Evolutionary conservation across 1,140 invertebrate species (phyloP), one percentile per base, ranked within the genome.

Genomic region (Drosophila miranda): DNA sequence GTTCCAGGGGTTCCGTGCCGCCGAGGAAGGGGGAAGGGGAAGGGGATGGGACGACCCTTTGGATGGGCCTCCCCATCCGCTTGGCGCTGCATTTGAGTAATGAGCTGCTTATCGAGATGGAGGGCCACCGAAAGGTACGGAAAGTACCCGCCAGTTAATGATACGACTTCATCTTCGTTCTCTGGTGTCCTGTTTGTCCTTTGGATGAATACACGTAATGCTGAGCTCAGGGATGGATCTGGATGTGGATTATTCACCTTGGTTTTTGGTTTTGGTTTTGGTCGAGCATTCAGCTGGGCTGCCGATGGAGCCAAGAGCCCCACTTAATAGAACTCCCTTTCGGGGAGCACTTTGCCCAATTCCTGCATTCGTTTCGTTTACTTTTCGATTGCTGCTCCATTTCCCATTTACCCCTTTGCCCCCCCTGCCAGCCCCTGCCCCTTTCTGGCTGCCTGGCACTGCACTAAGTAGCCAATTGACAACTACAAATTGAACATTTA

Each of bases 41-140:
- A 44, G 14, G 52, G 68, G 50, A 23, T 3, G 49, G 14, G 34
- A 48, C 30, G 50, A 68, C 62, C 62, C 21, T 60, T 64, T 52
- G 50, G 30, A 56, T 11, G 50, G 52, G 19, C 52, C 61, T 56
- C 26, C 30, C 58, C 59, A 49, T 57, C 53, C 50, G 56, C 28
- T 50, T 42, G 50, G 42, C 13, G 50, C 70, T 78, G 71, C 80
- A 71, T 42, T 72, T 86, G 81, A 86, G 74, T 81, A 86, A 84
- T 86, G 82, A 87, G 77, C 77, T 86, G 81, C 77, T 81, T 86
- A 87, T 86, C 68, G 82, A 72, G 49, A 53, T 38, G 34, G 34
- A 55, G 43, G 69, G 45, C 43, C 63, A 54, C 43, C 68, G 52
- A 81, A 81, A 87, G 81, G 73, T 84, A 73, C 42, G 13, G 44